phyloP scores from a whole-genome alignment of 2,113 vertebrate species.

The Paraplagusia blochii region DNA sequence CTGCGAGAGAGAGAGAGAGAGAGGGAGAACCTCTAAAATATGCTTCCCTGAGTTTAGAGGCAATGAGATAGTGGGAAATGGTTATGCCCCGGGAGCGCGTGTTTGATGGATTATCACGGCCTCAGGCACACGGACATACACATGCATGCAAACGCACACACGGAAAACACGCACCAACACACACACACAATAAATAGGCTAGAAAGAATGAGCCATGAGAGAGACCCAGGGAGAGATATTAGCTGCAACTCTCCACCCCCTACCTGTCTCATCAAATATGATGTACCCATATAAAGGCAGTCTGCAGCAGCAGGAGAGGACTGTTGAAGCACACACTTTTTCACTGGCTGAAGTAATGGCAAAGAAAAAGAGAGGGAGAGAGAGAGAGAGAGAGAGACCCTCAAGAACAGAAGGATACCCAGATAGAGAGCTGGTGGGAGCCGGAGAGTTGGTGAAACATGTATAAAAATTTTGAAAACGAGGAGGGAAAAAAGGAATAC shows the following conservation, averaged over 20 bases:
- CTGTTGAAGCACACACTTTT: constrained; percentile 54
- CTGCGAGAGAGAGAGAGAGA: constrained; percentile 45
- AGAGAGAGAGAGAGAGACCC: constrained; percentile 17
- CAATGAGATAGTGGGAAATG: constrained; percentile 43
- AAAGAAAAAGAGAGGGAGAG: constrained; percentile 17
- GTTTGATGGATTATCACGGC: constrained; percentile 47
- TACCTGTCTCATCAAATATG: constrained; percentile 64
- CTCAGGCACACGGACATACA: constrained; percentile 25
- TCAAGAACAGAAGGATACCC: constrained; percentile 12
- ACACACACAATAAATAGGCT: constrained; percentile 36
- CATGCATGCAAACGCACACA: constrained; percentile 18
- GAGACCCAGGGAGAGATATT: constrained; percentile 56
- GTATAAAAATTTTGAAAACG: not conserved
- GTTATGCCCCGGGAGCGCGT: constrained; percentile 40
- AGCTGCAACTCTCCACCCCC: constrained; percentile 49
- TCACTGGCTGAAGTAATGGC: constrained; percentile 45
- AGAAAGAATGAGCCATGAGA: constrained; percentile 52
- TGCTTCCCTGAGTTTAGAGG: constrained; percentile 46
- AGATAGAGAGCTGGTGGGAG: constrained; percentile 34
- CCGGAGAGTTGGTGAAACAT: constrained; percentile 32
- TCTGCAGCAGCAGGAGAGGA: constrained; percentile 51
- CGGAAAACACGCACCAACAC: constrained; percentile 13
- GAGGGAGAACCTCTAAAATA: constrained; percentile 47
- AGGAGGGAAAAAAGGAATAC: constrained; percentile 15
- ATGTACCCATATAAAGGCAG: constrained; percentile 57